A percentile compares a stretch with the other conserved stretches of the same genome.
Conservation (phyloP, 2,888 invertebrate species). For the Cheilosia pagana region DNA sequence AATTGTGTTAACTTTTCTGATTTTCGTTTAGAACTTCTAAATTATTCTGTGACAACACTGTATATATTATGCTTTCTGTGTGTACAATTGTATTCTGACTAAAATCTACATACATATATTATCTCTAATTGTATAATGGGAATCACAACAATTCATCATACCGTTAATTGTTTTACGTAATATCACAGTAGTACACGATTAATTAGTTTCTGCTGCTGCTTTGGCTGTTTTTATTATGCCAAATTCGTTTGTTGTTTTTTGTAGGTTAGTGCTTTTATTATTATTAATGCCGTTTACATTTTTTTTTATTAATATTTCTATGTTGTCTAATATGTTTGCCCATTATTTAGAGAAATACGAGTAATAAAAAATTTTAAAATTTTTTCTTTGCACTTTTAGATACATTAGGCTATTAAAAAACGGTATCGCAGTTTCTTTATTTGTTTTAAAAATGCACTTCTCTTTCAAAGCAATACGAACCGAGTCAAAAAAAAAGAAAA, state of each 20-base stretch:
- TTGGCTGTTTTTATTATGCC: slow-evolving; percentile 37
- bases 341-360: slow-evolving; percentile 25
- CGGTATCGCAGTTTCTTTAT: slow-evolving; percentile 2
- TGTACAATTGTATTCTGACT: background rate
- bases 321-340: slow-evolving; percentile 25
- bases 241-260: slow-evolving; percentile 43
- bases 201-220: slow-evolving; percentile 60
- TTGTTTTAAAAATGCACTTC: slow-evolving; percentile 33
- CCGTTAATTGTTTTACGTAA: slow-evolving; percentile 78
- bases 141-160: slow-evolving; percentile 68
- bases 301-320: slow-evolving; percentile 11
- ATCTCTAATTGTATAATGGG: slow-evolving; percentile 16
- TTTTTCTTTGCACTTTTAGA: slow-evolving; percentile 17
- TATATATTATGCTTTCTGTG: slow-evolving; percentile 5
- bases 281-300: slow-evolving; percentile 16
- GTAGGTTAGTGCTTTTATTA: slow-evolving; percentile 20
- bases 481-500: slow-evolving; percentile 35
- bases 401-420: slow-evolving; percentile 40
- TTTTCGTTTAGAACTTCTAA: background rate
- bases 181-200: slow-evolving; percentile 78
- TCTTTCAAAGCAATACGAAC: slow-evolving; percentile 23
- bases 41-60: background rate
- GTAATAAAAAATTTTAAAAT: slow-evolving; percentile 20
- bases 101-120: background rate
- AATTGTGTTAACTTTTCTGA: slow-evolving; percentile 24